Conservation (phyloP, 2,113 vertebrate species). For the Halichoeres trimaculatus region DNA sequence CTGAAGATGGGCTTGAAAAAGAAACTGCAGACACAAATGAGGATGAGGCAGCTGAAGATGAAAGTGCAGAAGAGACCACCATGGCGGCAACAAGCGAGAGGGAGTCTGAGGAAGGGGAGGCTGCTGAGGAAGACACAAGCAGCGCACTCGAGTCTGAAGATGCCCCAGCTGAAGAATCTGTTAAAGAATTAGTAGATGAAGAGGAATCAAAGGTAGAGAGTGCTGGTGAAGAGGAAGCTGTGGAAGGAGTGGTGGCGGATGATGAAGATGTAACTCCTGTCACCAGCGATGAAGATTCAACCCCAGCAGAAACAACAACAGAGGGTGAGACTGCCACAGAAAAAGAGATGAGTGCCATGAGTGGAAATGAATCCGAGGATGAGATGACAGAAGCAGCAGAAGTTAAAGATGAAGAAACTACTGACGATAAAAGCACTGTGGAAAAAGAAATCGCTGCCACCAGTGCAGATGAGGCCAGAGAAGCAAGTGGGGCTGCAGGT, state of each 20-base stretch:
- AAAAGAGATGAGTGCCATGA: too few species aligned
- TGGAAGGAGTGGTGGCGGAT: neutral
- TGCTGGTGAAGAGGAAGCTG: neutral
- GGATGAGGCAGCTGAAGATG: neutral
- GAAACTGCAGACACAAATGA: neutral
- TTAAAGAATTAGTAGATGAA: slow-evolving; percentile 40
- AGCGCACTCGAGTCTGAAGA: neutral
- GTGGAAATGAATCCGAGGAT: too few species aligned
- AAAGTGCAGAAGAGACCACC: slow-evolving; percentile 7
- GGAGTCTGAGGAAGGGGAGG: slow-evolving; percentile 19
- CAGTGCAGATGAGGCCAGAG: neutral
- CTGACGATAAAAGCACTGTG: neutral
- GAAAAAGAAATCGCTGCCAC: too few species aligned
- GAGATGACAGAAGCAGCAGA: neutral
- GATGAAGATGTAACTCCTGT: neutral
- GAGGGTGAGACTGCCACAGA: neutral
- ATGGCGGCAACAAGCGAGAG: neutral
- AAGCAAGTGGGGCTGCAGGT: neutral
- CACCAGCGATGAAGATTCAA: neutral
- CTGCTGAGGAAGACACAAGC: neutral
- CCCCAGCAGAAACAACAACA: neutral
- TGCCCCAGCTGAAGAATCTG: neutral
- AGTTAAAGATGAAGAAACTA: neutral
- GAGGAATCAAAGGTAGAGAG: neutral
- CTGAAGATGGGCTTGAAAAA: slow-evolving; percentile 23